These are phyloP conservation scores for Hirundichthys speculiger DNA, from an alignment of 2,113 vertebrate genomes.

Conservation along the genomic window DNA sequence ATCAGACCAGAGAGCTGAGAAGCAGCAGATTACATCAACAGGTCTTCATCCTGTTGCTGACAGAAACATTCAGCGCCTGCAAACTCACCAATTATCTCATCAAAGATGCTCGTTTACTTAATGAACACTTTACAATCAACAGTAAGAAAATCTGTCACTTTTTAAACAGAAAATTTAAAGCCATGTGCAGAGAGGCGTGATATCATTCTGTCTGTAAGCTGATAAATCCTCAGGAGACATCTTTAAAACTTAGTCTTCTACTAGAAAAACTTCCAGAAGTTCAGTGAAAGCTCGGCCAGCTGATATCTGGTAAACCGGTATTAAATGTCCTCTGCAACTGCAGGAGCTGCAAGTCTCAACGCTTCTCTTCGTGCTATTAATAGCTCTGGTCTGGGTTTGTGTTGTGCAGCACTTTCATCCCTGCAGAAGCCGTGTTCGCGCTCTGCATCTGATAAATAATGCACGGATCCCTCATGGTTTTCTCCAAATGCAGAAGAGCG, in stretches of 20 bases:
- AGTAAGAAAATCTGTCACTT: neutral
- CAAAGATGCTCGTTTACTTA: too few relatives aligned
- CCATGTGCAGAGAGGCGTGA: too few relatives aligned
- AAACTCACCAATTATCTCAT: too few relatives aligned
- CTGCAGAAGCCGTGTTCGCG: slow-evolving; percentile 5
- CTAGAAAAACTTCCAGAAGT: too few relatives aligned
- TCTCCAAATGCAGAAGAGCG: neutral
- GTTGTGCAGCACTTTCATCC: slow-evolving; percentile 6
- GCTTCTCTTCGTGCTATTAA: slow-evolving; percentile 40
- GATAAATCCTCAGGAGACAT: too few relatives aligned
- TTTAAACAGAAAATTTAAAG: neutral
- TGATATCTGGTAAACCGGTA: neutral
- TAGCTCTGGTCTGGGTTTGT: slow-evolving; percentile 30
- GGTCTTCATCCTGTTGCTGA: too few relatives aligned
- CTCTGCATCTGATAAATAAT: slow-evolving; percentile 3
- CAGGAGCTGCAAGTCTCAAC: slow-evolving; percentile 26
- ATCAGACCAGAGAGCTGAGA: too few relatives aligned
- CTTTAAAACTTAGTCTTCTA: too few relatives aligned
- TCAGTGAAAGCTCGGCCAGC: neutral
- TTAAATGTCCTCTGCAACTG: slow-evolving; percentile 4
- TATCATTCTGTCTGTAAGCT: too few relatives aligned
- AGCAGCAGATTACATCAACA: too few relatives aligned
- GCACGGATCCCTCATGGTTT: neutral
- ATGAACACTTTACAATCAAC: too few relatives aligned
- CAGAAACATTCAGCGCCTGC: too few relatives aligned